Base-by-base conservation (phyloP, 2,797 vertebrate genomes). In the Gadopsis marmoratus region DNA sequence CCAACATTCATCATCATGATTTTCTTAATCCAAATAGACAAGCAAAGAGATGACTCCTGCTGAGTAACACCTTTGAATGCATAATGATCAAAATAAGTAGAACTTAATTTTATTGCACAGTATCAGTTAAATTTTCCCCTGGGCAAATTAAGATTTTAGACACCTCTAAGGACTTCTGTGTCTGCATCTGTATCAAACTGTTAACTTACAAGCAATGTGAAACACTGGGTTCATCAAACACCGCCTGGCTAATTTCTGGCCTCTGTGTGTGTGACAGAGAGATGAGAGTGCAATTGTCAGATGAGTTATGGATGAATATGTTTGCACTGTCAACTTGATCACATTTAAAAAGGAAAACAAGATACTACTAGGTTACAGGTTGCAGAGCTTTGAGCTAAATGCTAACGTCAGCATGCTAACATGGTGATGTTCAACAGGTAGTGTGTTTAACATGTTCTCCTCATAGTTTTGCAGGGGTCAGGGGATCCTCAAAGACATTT, bases 1-100 rank as follows among this genome's bases (percentile, higher is more conserved):
- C 50, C 78, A 86, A 62, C 64, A 66, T 79, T 88, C 48, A 79
- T 87, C 88, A 81, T 80, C 64, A 31, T 70, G 62, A 78, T 69
- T 70, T 80, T 70, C 60, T 74, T 73, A 53, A 74, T 88, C 45
- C 37, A 59, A 79, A 81, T 47, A 75, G 79, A 79, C 71, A 78
- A 76, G 59, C 2, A 56, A 72, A 76, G 55, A 54, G 59, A 83
- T 29, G 50, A 66, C 71, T 73, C 71, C 50, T 58, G 74, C 74
- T 43, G 73, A 72, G 64, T 35, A 74, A 71, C 71, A 63, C 61
- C 62, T 50, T 47, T 72, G 72, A 85, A 85, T 89, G 43, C 71
- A 62, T 59, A 78, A 78, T 69, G 55, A 29, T 62, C 5, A 48
- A 58, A 71, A 65, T 84, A 51, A 41, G 7, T 21, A 29, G 17